phyloP scores from a whole-genome alignment of 2,888 invertebrate species.

The Rhamnusium bicolor region DNA sequence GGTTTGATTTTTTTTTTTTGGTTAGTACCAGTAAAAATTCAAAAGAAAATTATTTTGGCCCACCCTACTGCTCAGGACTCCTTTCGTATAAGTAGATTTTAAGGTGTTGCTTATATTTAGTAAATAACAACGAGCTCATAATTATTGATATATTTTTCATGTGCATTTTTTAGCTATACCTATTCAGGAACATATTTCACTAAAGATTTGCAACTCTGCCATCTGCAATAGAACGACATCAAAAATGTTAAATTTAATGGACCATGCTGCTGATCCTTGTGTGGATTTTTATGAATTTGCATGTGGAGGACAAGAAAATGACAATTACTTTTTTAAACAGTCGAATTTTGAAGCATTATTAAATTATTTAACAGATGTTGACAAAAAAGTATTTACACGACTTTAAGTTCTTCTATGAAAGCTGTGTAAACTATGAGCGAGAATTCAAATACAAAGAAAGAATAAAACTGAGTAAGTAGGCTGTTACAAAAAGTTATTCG shows the following conservation, averaged over 20 bases:
- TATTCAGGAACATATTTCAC: neutral
- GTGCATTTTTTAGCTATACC: neutral
- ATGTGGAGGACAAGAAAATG: slow-evolving; percentile 25
- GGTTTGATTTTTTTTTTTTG: too few relatives aligned
- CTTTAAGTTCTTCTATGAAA: slow-evolving; percentile 7
- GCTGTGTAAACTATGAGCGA: slow-evolving; percentile 3
- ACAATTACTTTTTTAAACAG: neutral
- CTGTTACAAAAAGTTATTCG: neutral
- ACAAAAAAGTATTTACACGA: neutral
- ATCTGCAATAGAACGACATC: slow-evolving; percentile 23
- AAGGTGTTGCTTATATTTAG: too few relatives aligned
- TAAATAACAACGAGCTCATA: too few relatives aligned
- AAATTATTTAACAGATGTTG: neutral
- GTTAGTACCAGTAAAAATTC: too few relatives aligned
- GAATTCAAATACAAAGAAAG: neutral
- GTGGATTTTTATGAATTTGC: slow-evolving; percentile 42
- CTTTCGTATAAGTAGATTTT: too few relatives aligned
- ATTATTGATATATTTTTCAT: too few relatives aligned
- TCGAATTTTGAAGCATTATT: neutral
- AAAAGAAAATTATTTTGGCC: too few relatives aligned
- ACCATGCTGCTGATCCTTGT: slow-evolving; percentile 36
- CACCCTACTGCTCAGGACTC: too few relatives aligned
- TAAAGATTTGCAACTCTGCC: neutral
- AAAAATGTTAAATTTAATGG: slow-evolving; percentile 28
- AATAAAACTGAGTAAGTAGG: slow-evolving; percentile 18